Evolutionary conservation across 2,888 invertebrate genomes (phyloP).

Genomic region (Andrena camellia): DNA sequence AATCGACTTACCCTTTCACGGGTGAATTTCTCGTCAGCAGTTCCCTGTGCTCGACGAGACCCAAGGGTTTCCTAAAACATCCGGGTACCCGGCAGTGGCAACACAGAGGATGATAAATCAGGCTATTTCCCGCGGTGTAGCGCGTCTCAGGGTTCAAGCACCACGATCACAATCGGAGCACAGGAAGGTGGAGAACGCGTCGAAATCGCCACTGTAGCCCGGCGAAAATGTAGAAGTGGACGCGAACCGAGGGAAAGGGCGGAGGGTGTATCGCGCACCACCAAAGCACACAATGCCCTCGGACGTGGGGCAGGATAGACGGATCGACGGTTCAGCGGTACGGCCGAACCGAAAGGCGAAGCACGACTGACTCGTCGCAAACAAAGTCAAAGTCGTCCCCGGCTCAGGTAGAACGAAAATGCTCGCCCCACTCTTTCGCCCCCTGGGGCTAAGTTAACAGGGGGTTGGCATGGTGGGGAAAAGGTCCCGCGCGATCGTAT

Average conservation of each 20-base stretch:
- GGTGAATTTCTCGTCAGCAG: conserved; percentile 15
- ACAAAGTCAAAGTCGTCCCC: conserved; percentile 59
- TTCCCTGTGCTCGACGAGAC: conserved; percentile 38
- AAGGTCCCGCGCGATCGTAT: conserved; percentile 46
- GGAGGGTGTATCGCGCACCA: neutral
- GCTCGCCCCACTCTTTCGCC: conserved; percentile 35
- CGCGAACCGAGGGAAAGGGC: too few relatives aligned
- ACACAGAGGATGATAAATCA: conserved; percentile 24
- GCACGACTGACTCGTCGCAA: conserved; percentile 57
- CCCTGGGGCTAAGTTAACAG: conserved; percentile 45
- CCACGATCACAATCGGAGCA: neutral
- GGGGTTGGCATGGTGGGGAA: conserved; percentile 41
- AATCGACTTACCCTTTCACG: conserved; percentile 46
- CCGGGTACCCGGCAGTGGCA: neutral
- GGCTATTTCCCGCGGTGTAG: neutral
- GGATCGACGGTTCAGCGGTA: conserved; percentile 12
- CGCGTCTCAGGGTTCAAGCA: neutral
- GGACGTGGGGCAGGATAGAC: neutral
- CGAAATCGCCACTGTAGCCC: too few relatives aligned
- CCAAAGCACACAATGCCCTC: neutral
- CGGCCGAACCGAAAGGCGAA: conserved; percentile 45
- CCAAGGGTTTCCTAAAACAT: conserved; percentile 43
- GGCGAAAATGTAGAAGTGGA: too few relatives aligned
- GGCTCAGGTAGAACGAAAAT: conserved; percentile 58
- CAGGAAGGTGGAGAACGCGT: neutral